Base-by-base conservation (phyloP, 1,140 invertebrate genomes). In the Homalodisca vitripennis region DNA sequence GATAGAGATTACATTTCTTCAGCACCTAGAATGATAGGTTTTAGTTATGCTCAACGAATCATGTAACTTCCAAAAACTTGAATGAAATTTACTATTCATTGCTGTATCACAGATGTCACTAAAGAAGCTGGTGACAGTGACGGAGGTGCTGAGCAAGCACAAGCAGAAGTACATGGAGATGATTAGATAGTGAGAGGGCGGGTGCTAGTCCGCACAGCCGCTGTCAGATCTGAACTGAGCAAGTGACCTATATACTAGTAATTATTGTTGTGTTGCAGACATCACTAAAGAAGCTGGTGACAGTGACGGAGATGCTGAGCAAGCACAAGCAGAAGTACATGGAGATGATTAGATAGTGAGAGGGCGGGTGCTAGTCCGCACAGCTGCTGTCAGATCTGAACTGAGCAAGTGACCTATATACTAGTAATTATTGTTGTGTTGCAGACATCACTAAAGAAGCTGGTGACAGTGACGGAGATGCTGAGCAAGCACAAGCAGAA, bases 271-370 rank as follows among this genome's bases (percentile, higher is more conserved):
- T 73, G 60, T 74, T 84, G 62, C 77, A 88, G 87, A 84, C 89
- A 20, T 92, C 91, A 55, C 88, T 98, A 75, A 93, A 95, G 78
- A 97, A 96, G 78, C 82, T 98, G 74, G 93, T 97, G 34, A 97
- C 94, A 20, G 95, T 97, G 17, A 97, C 94, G 2, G 94, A 97
- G 79, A 97, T 98, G 93, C 82, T 98, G 75, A 93, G 91, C 72
- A 97, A 97, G 80, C 96, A 98, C 81, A 98, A 98, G 82, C 90
- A 96, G 79, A 95, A 95, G 78, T 97, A 98, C 80, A 86, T 95
- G 77, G 94, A 96, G 83, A 96, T 95, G 92, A 93, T 95, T 82
- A 91, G 91, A 86, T 93, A 92, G 86, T 84, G 55, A 46, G 17
- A 6, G 17, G 17, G 34, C 17, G 34, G 17, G 34, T 41, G 34